These are phyloP conservation scores for Corvus hawaiiensis DNA, from an alignment of 2,113 vertebrate genomes.

Conservation along the genomic window DNA sequence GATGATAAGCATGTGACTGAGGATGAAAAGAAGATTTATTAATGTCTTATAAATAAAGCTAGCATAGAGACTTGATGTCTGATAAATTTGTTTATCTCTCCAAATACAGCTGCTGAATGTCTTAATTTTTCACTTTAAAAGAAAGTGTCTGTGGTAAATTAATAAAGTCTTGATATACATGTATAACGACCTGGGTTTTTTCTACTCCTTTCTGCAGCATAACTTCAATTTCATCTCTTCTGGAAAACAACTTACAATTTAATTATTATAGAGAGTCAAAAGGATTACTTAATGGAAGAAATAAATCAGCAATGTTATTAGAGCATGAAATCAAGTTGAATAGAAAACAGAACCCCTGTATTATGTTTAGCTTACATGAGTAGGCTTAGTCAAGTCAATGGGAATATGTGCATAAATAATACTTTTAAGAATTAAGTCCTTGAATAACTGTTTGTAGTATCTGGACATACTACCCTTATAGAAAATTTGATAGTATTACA, in stretches of 20 bases:
- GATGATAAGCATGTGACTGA: not conserved
- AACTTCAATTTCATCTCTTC: constrained; percentile 20
- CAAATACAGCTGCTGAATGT: not conserved
- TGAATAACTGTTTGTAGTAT: not conserved
- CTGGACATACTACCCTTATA: not conserved
- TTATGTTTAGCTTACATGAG: not conserved
- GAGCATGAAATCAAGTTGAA: constrained; percentile 65
- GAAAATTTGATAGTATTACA: not conserved
- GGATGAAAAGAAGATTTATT: not conserved
- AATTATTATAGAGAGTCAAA: constrained; percentile 50
- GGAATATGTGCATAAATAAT: not conserved
- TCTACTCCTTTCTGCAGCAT: not conserved
- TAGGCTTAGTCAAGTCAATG: not conserved
- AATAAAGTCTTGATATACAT: constrained; percentile 8
- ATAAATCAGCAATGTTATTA: constrained; percentile 65
- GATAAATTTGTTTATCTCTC: not conserved
- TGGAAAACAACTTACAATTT: constrained; percentile 44
- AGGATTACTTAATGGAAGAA: constrained; percentile 54
- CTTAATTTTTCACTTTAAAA: constrained; percentile 24
- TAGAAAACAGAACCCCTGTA: not conserved
- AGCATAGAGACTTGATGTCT: not conserved
- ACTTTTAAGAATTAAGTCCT: not conserved
- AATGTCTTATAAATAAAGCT: not conserved
- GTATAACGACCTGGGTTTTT: not conserved
- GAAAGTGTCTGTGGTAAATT: not conserved